Conservation (phyloP, 2,113 vertebrate species). For the Oxyura jamaicensis region DNA sequence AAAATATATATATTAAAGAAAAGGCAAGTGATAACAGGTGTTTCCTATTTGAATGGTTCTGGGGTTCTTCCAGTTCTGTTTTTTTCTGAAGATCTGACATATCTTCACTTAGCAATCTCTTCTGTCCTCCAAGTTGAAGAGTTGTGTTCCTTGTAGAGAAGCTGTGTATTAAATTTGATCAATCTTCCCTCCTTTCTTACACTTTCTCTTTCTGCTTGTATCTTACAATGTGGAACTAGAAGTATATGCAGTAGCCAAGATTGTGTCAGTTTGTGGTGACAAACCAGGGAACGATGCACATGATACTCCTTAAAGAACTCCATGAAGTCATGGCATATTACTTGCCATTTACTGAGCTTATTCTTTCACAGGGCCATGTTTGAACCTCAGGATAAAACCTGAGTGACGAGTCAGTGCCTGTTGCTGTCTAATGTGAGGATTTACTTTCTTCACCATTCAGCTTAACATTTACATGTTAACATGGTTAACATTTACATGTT, state of each 20-base stretch:
- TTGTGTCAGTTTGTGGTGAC: not conserved
- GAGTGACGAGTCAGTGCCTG: not conserved
- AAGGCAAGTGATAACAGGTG: not conserved
- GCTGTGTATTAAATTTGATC: not conserved
- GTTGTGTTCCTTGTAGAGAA: not conserved
- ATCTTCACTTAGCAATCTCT: not conserved
- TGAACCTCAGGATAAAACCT: not conserved
- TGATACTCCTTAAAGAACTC: not conserved
- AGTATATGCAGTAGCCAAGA: not conserved
- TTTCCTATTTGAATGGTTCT: not conserved
- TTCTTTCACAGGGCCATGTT: not conserved
- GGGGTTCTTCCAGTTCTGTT: not conserved
- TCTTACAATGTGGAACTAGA: not conserved
- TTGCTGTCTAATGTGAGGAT: not conserved
- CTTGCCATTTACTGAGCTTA: not conserved
- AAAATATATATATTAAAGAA: not conserved
- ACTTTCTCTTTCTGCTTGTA: not conserved
- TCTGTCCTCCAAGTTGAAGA: not conserved
- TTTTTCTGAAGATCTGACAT: not conserved
- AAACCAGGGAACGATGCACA: not conserved
- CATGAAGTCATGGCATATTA: not conserved
- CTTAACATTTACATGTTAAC: not conserved
- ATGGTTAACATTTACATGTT: not conserved
- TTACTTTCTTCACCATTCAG: not conserved
- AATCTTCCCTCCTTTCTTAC: not conserved